phyloP scores from a whole-genome alignment of 1,140 invertebrate species.

The Drosophila biarmipes region DNA sequence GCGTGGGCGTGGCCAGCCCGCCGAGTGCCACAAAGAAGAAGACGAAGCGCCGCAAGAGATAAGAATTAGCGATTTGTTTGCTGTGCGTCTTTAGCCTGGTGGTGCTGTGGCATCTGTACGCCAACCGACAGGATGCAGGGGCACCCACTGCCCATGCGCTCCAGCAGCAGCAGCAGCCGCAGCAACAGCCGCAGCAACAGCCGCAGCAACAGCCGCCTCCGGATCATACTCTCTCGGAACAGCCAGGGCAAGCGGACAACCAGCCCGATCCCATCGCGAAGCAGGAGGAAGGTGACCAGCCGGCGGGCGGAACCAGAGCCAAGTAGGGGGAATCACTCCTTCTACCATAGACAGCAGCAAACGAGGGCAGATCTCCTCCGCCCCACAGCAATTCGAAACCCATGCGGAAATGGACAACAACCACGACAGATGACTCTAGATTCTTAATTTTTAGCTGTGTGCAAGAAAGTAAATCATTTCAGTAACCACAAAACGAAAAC shows the following conservation, averaged over 20 bases:
- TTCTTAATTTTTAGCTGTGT: slow-evolving; percentile 40
- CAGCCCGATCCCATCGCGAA: neutral
- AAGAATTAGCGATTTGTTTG: slow-evolving; percentile 84
- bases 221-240: neutral
- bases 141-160: slow-evolving; percentile 31
- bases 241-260: neutral
- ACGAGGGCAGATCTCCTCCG: neutral
- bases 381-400: neutral
- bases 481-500: slow-evolving; percentile 20
- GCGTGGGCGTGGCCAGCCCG: slow-evolving; percentile 42
- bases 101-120: slow-evolving; percentile 77
- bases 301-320: slow-evolving; percentile 14
- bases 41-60: slow-evolving; percentile 83
- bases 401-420: slow-evolving; percentile 1
- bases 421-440: slow-evolving; percentile 41
- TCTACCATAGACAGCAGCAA: slow-evolving; percentile 42
- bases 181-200: neutral
- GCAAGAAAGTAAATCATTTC: slow-evolving; percentile 16
- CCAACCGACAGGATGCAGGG: slow-evolving; percentile 27
- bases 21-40: slow-evolving; percentile 82
- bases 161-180: slow-evolving; percentile 4
- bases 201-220: neutral
- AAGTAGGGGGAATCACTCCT: slow-evolving; percentile 11
- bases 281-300: slow-evolving; percentile 18
- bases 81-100: slow-evolving; percentile 82